These are phyloP conservation scores for Burhinus bistriatus DNA, from an alignment of 2,113 vertebrate species.

Conservation along the genomic window DNA sequence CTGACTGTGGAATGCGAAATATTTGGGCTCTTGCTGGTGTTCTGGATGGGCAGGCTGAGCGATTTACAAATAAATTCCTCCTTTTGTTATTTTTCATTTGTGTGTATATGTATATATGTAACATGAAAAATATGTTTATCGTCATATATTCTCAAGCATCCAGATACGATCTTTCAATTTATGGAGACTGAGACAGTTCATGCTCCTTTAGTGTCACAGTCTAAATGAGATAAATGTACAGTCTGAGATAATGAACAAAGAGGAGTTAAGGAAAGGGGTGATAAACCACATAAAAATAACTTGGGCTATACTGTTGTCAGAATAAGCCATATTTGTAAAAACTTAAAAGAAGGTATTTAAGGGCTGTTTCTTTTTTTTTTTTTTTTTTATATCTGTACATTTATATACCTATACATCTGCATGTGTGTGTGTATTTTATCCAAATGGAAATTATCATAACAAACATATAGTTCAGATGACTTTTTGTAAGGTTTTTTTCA, in stretches of 20 bases:
- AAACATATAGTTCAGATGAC: neutral
- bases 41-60: neutral
- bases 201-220: neutral
- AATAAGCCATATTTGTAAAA: neutral
- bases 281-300: neutral
- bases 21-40: neutral
- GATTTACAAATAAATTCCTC: neutral
- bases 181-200: neutral
- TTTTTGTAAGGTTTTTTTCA: neutral
- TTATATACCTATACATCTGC: neutral
- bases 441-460: neutral
- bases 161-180: neutral
- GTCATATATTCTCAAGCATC: neutral
- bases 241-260: neutral
- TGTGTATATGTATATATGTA: neutral
- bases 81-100: neutral
- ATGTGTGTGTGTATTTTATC: neutral
- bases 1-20: neutral
- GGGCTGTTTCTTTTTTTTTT: neutral
- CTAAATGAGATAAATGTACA: neutral
- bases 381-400: neutral
- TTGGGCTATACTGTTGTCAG: neutral
- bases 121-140: neutral
- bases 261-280: neutral
- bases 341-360: neutral